A percentile compares a stretch with the other conserved stretches of the same genome.
These are phyloP conservation scores for Leptopilina boulardi DNA, from an alignment of 1,140 invertebrate genomes.

Conservation along the genomic window DNA sequence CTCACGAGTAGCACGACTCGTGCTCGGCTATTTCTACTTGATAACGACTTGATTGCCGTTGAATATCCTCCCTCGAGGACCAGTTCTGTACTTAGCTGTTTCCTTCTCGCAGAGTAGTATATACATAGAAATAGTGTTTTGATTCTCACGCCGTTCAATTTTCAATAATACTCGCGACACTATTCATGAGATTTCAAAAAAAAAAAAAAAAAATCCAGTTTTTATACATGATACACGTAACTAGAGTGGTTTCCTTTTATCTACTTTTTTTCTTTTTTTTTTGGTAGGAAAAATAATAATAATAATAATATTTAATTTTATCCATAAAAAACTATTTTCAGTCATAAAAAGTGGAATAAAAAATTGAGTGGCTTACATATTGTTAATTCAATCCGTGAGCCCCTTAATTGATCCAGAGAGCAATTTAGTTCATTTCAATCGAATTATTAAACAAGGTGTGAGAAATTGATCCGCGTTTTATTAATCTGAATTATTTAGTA, in stretches of 20 bases:
- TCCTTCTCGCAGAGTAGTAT: not conserved
- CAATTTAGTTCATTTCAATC: no score
- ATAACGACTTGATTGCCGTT: constrained; percentile 33
- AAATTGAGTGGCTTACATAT: no score
- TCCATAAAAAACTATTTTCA: no score
- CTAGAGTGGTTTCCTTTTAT: no score
- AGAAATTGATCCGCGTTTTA: not conserved
- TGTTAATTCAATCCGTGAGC: no score
- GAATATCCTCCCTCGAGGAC: constrained; percentile 25
- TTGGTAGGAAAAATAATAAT: no score
- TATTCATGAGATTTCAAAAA: not conserved
- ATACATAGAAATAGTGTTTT: no score
- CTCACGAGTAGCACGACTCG: constrained; percentile 25
- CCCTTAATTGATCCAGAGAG: not conserved
- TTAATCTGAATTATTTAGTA: not conserved
- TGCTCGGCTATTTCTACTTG: constrained; percentile 22
- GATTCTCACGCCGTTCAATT: constrained; percentile 26
- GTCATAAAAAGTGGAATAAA: no score
- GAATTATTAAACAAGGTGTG: not conserved
- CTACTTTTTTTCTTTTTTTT: no score
- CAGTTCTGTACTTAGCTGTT: constrained; percentile 3
- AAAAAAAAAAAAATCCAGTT: no score
- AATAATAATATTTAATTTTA: not conserved
- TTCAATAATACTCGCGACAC: not conserved
- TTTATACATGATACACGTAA: constrained; percentile 1